Conservation (phyloP, 92 coral and sea anemone species). For the Paramuricea clavata region DNA sequence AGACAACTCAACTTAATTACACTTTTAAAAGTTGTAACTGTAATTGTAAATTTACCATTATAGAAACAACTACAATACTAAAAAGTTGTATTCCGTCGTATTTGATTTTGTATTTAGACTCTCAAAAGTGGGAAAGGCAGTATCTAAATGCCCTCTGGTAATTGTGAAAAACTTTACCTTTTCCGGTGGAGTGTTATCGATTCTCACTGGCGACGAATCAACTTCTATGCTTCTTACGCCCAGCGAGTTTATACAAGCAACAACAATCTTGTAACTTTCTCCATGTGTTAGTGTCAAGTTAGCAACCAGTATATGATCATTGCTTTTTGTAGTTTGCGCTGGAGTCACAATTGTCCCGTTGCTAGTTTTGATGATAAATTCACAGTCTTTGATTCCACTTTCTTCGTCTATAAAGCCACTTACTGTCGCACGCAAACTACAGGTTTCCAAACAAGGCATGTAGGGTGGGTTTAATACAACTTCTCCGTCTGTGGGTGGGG, state of each 20-base stretch:
- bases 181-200: constrained; percentile 88
- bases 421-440: constrained; percentile 68
- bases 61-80: too few species aligned
- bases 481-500: constrained; percentile 74
- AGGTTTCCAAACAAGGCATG: constrained; percentile 72
- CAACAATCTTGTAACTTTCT: constrained; percentile 70
- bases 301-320: constrained; percentile 50
- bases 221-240: constrained; percentile 65
- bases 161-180: constrained; percentile 78
- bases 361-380: constrained; percentile 67
- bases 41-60: too few species aligned
- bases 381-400: constrained; percentile 80
- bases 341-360: constrained; percentile 40
- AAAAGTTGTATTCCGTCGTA: too few species aligned
- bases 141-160: not conserved
- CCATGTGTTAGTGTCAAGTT: constrained; percentile 72
- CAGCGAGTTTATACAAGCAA: constrained; percentile 76
- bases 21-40: too few species aligned
- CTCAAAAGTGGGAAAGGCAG: too few species aligned
- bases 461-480: constrained; percentile 55
- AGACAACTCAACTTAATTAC: too few species aligned
- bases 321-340: constrained; percentile 46
- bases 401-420: constrained; percentile 78
- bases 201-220: constrained; percentile 66
- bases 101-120: too few species aligned